Base-by-base conservation (phyloP, 2,888 invertebrate genomes). In the Diaprepes abbreviatus region DNA sequence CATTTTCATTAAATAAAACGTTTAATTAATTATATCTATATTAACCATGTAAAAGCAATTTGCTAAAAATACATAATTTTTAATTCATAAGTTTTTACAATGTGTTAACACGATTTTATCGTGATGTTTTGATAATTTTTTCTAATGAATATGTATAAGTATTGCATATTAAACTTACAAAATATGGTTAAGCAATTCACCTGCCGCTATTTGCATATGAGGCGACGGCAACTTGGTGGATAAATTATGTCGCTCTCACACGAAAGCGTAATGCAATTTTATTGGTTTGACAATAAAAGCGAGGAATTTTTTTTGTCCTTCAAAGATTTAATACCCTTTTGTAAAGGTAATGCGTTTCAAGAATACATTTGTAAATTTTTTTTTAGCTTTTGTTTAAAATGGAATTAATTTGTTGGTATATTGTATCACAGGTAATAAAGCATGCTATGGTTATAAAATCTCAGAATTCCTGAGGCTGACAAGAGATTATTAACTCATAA, bases 241-340 rank as follows among this genome's bases (percentile, higher is more conserved):
- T 54, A 54, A 54, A 54, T 54, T 54, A 54, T 54, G 54, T 28
- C 14, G 54, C 17, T n/a, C 17, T 54, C 54, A 21, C 33, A 54
- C 35, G 54, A 54, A 54, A 36, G 54, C 54, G 21, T 35, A 54
- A 33, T 33, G 54, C 54, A 54, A 54, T 54, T 54, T 54, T 54
- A 54, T 54, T 21, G 33, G 54, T 54, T 54, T 54, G 54, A 54
- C 54, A 54, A 54, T 54, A 54, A 54, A 54, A 54, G 19, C 35
- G 54, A 54, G 17, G n/a, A 54, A 54, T 17, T 36, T n/a, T 35
- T 54, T 52, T 54, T 54, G n/a, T 24, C 3, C 6, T 19, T n/a
- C 35, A 16, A 24, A 19, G 17, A 33, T 54, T 35, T 33, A 54
- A 6, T 35, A 35, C 35, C n/a, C n/a, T n/a, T n/a, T n/a, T n/a